A percentile compares a stretch with the other conserved stretches of the same genome.
These are phyloP conservation scores for Chiloscyllium punctatum DNA, from an alignment of 2,797 vertebrate genomes.

Conservation along the genomic window DNA sequence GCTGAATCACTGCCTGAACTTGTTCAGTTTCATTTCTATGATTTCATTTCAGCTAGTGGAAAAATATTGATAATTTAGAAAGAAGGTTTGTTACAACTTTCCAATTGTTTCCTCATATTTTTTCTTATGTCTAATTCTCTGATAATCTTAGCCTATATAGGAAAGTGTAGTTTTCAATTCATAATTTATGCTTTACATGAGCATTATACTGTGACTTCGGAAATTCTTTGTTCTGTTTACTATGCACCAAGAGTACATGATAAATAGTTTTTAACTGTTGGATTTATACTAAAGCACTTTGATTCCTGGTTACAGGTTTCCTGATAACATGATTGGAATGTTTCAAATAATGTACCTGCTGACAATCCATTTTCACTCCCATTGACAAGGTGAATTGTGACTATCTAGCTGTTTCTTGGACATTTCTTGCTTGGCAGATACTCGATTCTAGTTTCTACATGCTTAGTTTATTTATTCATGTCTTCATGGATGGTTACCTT, in stretches of 20 bases:
- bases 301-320: not conserved
- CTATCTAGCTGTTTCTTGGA: not conserved
- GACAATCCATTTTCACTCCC: not conserved
- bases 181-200: not conserved
- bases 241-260: not conserved
- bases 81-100: not conserved
- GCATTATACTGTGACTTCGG: not conserved
- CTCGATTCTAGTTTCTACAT: not conserved
- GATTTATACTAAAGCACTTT: conserved; percentile 18
- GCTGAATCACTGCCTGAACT: not conserved
- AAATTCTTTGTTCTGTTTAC: not conserved
- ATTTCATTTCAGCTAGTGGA: not conserved
- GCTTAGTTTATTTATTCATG: not conserved
- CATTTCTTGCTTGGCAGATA: not conserved
- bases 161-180: not conserved
- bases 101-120: not conserved
- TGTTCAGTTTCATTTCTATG: not conserved
- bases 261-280: conserved; percentile 26
- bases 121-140: not conserved
- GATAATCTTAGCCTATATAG: not conserved
- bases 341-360: not conserved
- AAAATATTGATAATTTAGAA: not conserved
- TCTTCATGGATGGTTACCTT: no score
- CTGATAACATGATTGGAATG: not conserved
- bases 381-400: not conserved